Conservation (phyloP, 2,888 invertebrate genomes). For the Miltochrista miniata region DNA sequence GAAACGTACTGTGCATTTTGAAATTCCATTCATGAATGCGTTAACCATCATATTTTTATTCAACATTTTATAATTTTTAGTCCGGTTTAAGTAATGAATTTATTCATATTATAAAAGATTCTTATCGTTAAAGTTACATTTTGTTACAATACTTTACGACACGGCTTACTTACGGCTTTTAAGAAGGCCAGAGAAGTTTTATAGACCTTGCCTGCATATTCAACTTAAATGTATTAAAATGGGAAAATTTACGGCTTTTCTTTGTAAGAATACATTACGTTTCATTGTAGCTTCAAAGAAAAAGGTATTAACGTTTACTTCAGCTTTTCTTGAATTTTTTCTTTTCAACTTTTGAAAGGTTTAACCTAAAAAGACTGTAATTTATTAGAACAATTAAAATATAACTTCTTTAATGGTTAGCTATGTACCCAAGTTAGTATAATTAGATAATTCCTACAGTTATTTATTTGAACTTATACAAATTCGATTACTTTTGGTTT, state of each 20-base stretch:
- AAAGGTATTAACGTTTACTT: constrained; percentile 3
- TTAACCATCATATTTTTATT: constrained; percentile 1
- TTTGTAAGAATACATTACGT: constrained; percentile 10
- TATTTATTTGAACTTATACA: no score
- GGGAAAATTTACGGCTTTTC: constrained; percentile 5
- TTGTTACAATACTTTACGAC: not conserved
- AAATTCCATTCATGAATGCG: constrained; percentile 13
- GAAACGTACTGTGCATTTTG: constrained; percentile 17
- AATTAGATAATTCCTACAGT: no score
- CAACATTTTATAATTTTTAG: not conserved
- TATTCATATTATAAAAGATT: not conserved
- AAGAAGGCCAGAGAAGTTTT: constrained; percentile 1
- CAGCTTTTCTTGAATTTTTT: constrained; percentile 5
- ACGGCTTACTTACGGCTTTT: not conserved
- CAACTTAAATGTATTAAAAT: constrained; percentile 10
- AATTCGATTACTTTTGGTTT: no score
- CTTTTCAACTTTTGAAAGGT: not conserved
- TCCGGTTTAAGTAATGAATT: not conserved
- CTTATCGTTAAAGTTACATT: not conserved
- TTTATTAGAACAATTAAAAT: not conserved
- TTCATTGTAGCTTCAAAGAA: constrained; percentile 8
- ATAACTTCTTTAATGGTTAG: no score
- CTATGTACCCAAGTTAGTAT: no score
- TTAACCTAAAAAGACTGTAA: not conserved
- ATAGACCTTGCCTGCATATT: constrained; percentile 7